Evolutionary conservation across 1,140 invertebrate genomes (phyloP), one percentile per base, ranked within the genome.

Genomic region (Frieseomelitta varia): DNA sequence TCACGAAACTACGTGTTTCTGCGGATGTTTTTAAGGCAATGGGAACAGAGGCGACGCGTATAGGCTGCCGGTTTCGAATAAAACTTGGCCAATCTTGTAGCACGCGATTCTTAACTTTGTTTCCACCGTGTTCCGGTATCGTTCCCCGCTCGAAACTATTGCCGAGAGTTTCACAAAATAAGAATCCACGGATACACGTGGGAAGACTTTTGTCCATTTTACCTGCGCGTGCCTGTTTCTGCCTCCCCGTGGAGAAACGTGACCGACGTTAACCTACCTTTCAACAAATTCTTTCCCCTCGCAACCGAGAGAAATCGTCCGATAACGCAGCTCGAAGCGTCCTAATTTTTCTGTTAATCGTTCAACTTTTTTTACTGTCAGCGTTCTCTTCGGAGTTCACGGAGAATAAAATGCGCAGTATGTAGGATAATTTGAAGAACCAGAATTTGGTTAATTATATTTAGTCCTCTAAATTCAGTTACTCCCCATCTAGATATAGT

Each of bases 21-120:
- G 0, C 55, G 68, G 61, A 51, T 73, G 58, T 65, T 4, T 24
- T 75, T 65, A 75, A 24, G 19, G 4, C 12, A 51, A 75, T 24
- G 17, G 21, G 34, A 72, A 79, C 67, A 53, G 76, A 55, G 63
- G 1, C 30, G 34, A 24, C 67, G 4, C 39, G n/a, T 74, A 65
- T n/a, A 81, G 58, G 47, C 30, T 53, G 51, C 71, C 39, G 71
- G 71, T 75, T 81, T 81, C 79, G 55, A 81, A 81, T 81, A 81
- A 81, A 81, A 81, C 58, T 81, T 81, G 79, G 69, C 79, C 79
- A 81, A 81, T 81, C 71, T 74, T 65, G 58, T 55, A 63, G 27
- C 47, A 55, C 72, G 79, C 79, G 56, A 81, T 81, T 53, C 58
- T 75, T 74, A 81, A 81, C 79, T 81, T 81, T 81, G 71, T 75